Evolutionary conservation across 2,888 invertebrate genomes (phyloP).

Genomic region (Linyphia triangularis): DNA sequence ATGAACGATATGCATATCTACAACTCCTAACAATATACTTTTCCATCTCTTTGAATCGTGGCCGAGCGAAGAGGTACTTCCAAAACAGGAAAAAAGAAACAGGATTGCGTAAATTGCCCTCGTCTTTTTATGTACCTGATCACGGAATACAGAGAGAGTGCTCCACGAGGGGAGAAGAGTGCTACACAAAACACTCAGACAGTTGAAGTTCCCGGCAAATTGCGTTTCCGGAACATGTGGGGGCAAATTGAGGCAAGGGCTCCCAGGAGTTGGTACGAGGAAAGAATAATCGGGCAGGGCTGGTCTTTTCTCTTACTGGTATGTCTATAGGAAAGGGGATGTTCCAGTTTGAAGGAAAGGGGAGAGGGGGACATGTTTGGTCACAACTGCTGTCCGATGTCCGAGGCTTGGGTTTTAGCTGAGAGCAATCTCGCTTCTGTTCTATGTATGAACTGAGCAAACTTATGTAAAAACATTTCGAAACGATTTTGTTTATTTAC

Average conservation of each 20-base stretch:
- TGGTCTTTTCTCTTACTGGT: conserved; percentile 4
- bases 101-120: conserved; percentile 45
- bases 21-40: neutral
- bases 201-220: conserved; percentile 36
- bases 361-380: neutral
- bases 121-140: conserved; percentile 63
- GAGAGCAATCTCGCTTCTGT: neutral
- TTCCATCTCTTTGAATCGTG: neutral
- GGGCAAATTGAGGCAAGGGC: conserved; percentile 66
- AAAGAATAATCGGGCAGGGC: conserved; percentile 33
- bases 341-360: too few species aligned
- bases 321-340: too few species aligned
- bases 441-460: neutral
- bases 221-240: conserved; percentile 62
- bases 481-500: neutral
- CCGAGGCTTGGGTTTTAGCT: neutral
- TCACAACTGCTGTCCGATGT: neutral
- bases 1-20: conserved; percentile 47
- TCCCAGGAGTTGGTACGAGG: conserved; percentile 52
- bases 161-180: neutral
- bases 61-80: too few species aligned
- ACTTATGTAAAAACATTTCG: neutral
- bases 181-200: conserved; percentile 17
- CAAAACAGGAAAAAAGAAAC: neutral
- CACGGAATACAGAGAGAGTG: conserved; percentile 39